A percentile compares a stretch with the other conserved stretches of the same genome.
phyloP scores from a whole-genome alignment of 2,113 vertebrate species.

The Istiophorus platypterus region DNA sequence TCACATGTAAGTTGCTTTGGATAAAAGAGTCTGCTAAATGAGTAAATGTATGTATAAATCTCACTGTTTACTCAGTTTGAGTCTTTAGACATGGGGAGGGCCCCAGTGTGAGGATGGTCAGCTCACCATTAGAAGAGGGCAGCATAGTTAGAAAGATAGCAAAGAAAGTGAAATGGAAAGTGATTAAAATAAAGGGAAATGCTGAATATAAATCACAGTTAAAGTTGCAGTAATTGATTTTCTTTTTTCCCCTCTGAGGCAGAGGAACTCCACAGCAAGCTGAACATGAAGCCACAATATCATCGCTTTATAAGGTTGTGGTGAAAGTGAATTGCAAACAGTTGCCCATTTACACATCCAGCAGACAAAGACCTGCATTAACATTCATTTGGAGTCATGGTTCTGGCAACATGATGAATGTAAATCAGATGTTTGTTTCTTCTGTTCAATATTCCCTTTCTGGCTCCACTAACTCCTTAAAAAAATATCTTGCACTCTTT shows the following conservation, averaged over 20 bases:
- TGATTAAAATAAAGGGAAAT: conserved; percentile 21
- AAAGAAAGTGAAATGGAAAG: conserved; percentile 17
- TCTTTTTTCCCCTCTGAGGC: neutral
- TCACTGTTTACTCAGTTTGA: neutral
- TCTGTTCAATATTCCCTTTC: conserved; percentile 6
- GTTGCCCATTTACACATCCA: conserved; percentile 12
- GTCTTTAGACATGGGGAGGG: neutral
- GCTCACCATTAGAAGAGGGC: neutral
- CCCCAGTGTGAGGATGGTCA: neutral
- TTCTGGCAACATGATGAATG: conserved; percentile 32
- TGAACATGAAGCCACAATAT: conserved; percentile 7
- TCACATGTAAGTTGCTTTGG: no score
- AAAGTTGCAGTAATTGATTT: conserved; percentile 18
- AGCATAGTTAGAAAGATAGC: neutral
- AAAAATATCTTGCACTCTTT: neutral
- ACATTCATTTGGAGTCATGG: conserved; percentile 5
- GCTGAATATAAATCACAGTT: neutral
- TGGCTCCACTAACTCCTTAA: neutral
- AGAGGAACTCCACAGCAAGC: neutral
- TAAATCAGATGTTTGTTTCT: conserved; percentile 28
- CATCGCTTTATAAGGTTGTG: conserved; percentile 15
- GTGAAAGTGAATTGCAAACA: conserved; percentile 22
- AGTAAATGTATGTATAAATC: neutral
- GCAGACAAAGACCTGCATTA: conserved; percentile 23
- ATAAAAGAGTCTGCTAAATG: no score